A percentile compares a stretch with the other conserved stretches of the same genome.
These are phyloP conservation scores for Fragum sueziense DNA, from an alignment of 2,888 invertebrate genomes.

Conservation along the genomic window DNA sequence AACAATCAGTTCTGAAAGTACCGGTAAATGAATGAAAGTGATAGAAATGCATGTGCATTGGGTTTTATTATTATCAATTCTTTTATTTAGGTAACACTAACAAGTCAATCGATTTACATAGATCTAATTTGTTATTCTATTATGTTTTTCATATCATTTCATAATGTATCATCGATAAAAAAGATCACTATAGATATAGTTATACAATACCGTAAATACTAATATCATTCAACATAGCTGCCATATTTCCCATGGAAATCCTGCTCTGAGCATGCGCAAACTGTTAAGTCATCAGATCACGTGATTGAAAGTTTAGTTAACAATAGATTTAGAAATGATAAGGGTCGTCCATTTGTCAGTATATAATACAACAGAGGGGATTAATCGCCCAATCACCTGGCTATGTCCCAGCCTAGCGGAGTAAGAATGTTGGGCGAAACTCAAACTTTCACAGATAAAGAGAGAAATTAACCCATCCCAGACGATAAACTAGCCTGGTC, in stretches of 20 bases:
- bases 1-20: no score
- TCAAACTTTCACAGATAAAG: not conserved
- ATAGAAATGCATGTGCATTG: no score
- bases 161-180: no score
- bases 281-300: not conserved
- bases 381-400: constrained; percentile 36
- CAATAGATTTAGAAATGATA: constrained; percentile 10
- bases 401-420: constrained; percentile 51
- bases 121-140: no score
- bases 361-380: constrained; percentile 13
- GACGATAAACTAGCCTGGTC: no score
- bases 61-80: no score
- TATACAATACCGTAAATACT: not conserved
- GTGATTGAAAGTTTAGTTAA: not conserved
- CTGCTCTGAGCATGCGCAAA: constrained; percentile 1
- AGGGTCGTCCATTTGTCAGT: constrained; percentile 11
- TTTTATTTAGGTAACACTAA: no score
- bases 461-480: not conserved
- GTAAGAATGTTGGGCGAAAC: constrained; percentile 42
- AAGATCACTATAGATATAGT: not conserved
- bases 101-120: no score
- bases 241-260: constrained; percentile 10
- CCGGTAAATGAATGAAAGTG: no score
- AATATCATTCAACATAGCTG: not conserved
- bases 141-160: no score